Evolutionary conservation across 1,140 invertebrate genomes (phyloP).

Genomic region (Metopolophium dirhodum): DNA sequence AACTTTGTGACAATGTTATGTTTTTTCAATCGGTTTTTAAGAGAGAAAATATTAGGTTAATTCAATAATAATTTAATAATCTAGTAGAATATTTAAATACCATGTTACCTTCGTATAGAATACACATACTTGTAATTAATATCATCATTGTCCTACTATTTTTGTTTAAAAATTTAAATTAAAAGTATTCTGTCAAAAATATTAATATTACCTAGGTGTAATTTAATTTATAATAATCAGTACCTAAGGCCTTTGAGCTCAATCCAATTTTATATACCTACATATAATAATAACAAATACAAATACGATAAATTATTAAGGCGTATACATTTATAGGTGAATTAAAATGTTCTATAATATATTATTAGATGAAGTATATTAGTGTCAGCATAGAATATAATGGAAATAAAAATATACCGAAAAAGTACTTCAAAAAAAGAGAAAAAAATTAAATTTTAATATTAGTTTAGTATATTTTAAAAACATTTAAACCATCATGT

Average conservation of each 20-base stretch:
- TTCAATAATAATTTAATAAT: no score
- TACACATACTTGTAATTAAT: no score
- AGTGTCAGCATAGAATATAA: neutral
- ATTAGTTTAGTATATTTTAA: neutral
- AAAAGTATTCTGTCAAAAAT: no score
- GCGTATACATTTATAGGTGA: neutral
- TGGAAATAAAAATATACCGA: neutral
- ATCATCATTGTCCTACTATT: no score
- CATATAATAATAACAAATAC: neutral
- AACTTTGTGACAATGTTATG: no score
- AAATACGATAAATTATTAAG: neutral
- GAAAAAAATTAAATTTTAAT: neutral
- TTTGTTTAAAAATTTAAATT: no score
- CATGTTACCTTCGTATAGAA: no score
- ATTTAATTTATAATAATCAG: neutral
- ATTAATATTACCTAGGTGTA: neutral
- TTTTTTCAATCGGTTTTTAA: no score
- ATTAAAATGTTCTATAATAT: neutral
- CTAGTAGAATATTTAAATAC: no score
- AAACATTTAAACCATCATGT: neutral
- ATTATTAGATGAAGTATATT: neutral
- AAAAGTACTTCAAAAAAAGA: neutral
- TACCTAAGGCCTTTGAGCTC: neutral
- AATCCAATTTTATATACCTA: neutral
- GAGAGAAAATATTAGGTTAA: no score